Conservation (phyloP, 2,888 invertebrate genomes). For the Metacarcinus magister region DNA sequence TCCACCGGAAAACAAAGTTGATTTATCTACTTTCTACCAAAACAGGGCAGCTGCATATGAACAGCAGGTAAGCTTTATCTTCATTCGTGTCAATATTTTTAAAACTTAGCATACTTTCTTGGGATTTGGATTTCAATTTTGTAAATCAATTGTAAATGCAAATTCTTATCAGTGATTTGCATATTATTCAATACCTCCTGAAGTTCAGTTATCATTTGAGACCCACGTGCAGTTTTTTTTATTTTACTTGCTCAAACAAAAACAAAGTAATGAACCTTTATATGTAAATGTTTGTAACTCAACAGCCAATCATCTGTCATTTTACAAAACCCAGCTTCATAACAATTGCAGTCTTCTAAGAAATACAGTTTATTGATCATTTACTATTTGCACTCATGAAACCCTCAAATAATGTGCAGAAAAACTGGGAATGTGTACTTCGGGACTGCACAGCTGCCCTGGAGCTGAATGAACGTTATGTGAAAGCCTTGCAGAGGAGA, state of each 20-base stretch:
- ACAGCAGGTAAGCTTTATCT: slow-evolving; percentile 88
- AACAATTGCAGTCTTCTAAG: neutral
- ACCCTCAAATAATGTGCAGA: slow-evolving; percentile 83
- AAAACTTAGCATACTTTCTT: neutral
- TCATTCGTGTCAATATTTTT: neutral
- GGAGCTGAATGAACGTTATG: slow-evolving; percentile 84
- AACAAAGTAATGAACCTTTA: no score
- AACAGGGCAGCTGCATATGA: slow-evolving; percentile 98
- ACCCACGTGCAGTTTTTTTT: no score
- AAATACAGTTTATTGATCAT: neutral
- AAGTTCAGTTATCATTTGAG: no score
- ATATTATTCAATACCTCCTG: no score
- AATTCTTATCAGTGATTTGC: no score
- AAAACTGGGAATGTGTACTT: slow-evolving; percentile 87
- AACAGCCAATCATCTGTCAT: no score
- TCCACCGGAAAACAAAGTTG: slow-evolving; percentile 88
- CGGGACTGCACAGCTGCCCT: slow-evolving; percentile 86
- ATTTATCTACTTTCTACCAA: slow-evolving; percentile 96
- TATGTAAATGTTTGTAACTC: no score
- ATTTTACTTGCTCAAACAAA: no score
- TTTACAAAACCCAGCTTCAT: neutral
- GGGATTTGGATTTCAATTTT: neutral
- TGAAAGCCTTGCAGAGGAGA: slow-evolving; percentile 83
- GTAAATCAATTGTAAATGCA: neutral
- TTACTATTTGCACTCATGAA: neutral